A percentile compares a stretch with the other conserved stretches of the same genome.
Conservation (phyloP, 1,140 invertebrate species). For the Papilio dardanus region DNA sequence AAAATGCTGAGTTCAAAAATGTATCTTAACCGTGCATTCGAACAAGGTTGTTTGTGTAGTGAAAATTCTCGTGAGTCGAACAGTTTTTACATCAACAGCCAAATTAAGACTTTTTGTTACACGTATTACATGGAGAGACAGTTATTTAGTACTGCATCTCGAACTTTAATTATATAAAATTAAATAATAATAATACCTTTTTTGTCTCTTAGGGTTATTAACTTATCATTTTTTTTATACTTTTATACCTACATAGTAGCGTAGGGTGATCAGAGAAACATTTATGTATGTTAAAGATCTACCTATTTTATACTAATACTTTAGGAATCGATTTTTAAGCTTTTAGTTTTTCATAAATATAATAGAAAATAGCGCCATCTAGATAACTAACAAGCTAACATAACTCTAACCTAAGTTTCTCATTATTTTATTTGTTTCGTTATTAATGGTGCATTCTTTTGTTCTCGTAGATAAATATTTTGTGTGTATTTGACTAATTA, state of each 20-base stretch:
- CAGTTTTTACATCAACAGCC: background rate
- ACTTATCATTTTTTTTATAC: too few relatives aligned
- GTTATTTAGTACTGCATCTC: background rate
- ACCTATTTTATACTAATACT: too few relatives aligned
- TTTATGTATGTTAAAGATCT: too few relatives aligned
- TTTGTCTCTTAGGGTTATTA: too few relatives aligned
- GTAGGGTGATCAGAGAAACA: too few relatives aligned
- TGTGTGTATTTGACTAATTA: background rate
- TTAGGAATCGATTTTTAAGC: too few relatives aligned
- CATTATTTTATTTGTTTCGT: background rate
- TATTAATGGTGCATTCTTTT: background rate
- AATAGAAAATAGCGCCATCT: background rate
- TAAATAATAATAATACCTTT: too few relatives aligned
- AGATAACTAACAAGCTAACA: background rate
- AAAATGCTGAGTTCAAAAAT: background rate
- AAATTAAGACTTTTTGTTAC: background rate
- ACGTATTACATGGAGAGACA: background rate
- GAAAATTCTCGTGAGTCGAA: background rate
- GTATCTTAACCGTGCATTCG: background rate
- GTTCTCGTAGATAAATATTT: background rate
- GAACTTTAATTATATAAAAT: background rate
- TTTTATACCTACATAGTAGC: too few relatives aligned
- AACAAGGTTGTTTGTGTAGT: constrained; percentile 10
- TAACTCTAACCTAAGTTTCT: background rate
- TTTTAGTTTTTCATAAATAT: background rate